These are phyloP conservation scores for Orchesella cincta DNA, from an alignment of 1,140 invertebrate genomes.

Conservation along the genomic window DNA sequence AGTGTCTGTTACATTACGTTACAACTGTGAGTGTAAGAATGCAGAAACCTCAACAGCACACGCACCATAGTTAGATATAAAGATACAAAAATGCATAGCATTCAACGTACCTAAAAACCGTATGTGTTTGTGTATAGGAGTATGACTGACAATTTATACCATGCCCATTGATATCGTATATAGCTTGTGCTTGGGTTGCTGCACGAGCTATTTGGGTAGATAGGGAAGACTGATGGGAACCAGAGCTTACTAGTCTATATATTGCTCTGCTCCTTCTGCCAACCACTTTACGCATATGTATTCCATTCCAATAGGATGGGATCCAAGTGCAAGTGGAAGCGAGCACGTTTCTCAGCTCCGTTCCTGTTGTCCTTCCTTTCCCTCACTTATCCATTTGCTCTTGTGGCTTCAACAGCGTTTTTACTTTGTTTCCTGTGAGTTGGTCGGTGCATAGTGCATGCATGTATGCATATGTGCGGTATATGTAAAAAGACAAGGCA, in stretches of 20 bases:
- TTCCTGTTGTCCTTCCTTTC: conserved; percentile 22
- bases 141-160: neutral
- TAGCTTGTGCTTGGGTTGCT: no score
- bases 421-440: neutral
- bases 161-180: neutral
- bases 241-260: neutral
- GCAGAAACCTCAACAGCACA: no score
- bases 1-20: no score
- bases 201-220: no score
- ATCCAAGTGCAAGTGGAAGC: neutral
- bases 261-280: neutral
- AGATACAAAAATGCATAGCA: no score
- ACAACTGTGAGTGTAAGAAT: no score
- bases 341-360: neutral
- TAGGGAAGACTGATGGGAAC: neutral
- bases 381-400: conserved; percentile 35
- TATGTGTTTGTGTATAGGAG: neutral
- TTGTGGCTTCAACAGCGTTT: conserved; percentile 28
- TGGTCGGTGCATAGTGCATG: neutral
- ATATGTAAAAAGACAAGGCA: neutral
- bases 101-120: neutral
- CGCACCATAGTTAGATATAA: no score
- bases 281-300: neutral
- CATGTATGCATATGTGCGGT: neutral
- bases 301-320: neutral